Conservation (phyloP, 2,888 invertebrate genomes). For the Tenodera sinensis region DNA sequence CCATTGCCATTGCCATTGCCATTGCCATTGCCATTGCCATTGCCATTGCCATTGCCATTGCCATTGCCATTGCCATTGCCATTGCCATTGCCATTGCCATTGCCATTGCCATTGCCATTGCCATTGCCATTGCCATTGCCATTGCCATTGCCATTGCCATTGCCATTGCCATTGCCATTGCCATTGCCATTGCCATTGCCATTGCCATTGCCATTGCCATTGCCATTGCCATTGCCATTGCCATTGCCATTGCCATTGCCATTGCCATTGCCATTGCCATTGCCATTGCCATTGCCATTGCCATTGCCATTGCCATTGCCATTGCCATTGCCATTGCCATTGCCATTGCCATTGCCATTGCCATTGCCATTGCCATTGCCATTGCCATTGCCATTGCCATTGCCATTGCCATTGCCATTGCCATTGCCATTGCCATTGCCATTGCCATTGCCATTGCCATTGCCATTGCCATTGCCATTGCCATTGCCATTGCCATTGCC, state of each 20-base stretch:
- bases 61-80: slow-evolving; percentile 27
- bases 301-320: not conserved
- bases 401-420: not conserved
- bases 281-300: not conserved
- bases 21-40: slow-evolving; percentile 10
- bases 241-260: not conserved
- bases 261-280: not conserved
- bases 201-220: slow-evolving; percentile 15
- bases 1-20: slow-evolving; percentile 35
- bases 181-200: slow-evolving; percentile 21
- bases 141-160: slow-evolving; percentile 28
- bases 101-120: slow-evolving; percentile 20
- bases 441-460: not conserved
- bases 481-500: not conserved
- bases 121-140: slow-evolving; percentile 23
- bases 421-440: not conserved
- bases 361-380: not conserved
- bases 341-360: not conserved
- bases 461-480: not conserved
- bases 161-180: slow-evolving; percentile 21
- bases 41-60: slow-evolving; percentile 24
- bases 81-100: slow-evolving; percentile 24
- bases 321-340: not conserved
- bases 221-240: not conserved
- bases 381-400: not conserved